Base-by-base conservation (phyloP, 1,140 invertebrate genomes). In the Sogatella furcifera region DNA sequence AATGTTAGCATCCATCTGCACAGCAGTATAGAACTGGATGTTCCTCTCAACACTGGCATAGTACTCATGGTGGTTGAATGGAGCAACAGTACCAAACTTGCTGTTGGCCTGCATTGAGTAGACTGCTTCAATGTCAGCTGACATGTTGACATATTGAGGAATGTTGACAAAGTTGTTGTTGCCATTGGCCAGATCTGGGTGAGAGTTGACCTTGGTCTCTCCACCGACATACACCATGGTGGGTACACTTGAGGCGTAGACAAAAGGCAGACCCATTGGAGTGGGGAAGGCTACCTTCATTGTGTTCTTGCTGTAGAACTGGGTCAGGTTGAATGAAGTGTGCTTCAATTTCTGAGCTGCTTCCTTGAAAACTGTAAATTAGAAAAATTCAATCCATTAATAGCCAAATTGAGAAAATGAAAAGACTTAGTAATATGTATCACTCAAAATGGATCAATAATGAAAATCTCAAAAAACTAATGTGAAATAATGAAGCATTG, bases 211-310 rank as follows among this genome's bases (percentile, higher is more conserved):
- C 61, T 76, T 73, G 21, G 76, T 65, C 55, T 77, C 69, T 6
- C 78, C 74, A 43, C 75, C 72, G 11, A 79, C 15, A 43, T 69
- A 73, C 0, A 74, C 10, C 5, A 84, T 55, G 0, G 72, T 71
- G 1, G 84, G 83, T 24, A 69, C 67, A 56, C 79, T 77, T 43
- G 81, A 75, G 17, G 75, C 79, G 70, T 76, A 84, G 49, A 81
- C 69, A 65, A 84, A 84, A 22, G 84, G 84, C 54, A 86, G 73
- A 69, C 85, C 85, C 61, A 76, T 80, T 62, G 79, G 80, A 13
- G 81, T 77, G 2, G 85, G 84, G 74, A 85, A 83, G 69, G 79
- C 79, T 1, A 86, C 67, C 1, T 76, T 76, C 1, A 80, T 66
- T 52, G 15, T 49, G 21, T 19, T 49, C 21, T 49, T 17, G 21